Evolutionary conservation across 1,140 invertebrate species (phyloP).

Genomic region (Zaprionus lachaisei): DNA sequence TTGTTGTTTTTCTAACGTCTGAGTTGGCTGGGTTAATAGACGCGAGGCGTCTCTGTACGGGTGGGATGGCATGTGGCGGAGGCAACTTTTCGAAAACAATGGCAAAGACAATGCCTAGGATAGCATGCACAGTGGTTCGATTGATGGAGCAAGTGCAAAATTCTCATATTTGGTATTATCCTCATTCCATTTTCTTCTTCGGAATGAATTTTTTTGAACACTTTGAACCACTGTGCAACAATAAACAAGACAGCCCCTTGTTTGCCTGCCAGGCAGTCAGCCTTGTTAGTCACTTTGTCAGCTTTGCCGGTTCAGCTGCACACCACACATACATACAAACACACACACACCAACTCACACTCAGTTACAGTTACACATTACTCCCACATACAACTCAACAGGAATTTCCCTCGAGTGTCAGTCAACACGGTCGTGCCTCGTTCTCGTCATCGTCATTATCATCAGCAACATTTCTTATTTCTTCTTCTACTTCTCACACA

Average conservation of each 20-base stretch:
- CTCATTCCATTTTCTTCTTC: neutral
- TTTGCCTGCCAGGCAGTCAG: slow-evolving; percentile 54
- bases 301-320: slow-evolving; percentile 62
- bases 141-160: neutral
- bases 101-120: slow-evolving; percentile 40
- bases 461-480: slow-evolving; percentile 37
- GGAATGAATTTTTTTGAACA: neutral
- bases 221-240: slow-evolving; percentile 22
- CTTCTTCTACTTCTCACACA: slow-evolving; percentile 25
- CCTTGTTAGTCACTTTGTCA: slow-evolving; percentile 76
- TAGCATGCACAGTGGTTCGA: slow-evolving; percentile 13
- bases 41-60: slow-evolving; percentile 28
- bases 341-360: slow-evolving; percentile 25
- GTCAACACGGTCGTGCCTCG: slow-evolving; percentile 51
- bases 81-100: slow-evolving; percentile 68
- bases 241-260: slow-evolving; percentile 25
- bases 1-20: slow-evolving; percentile 20
- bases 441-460: slow-evolving; percentile 34
- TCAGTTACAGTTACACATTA: slow-evolving; percentile 36
- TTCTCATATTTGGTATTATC: neutral
- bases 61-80: slow-evolving; percentile 27
- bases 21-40: slow-evolving; percentile 37
- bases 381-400: slow-evolving; percentile 11
- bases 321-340: slow-evolving; percentile 41
- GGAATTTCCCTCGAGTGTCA: slow-evolving; percentile 69